Percentiles rank a stretch among this genome's conserved stretches.
phyloP scores from a whole-genome alignment of 2,888 invertebrate genomes.

The Osmoderma eremita region DNA sequence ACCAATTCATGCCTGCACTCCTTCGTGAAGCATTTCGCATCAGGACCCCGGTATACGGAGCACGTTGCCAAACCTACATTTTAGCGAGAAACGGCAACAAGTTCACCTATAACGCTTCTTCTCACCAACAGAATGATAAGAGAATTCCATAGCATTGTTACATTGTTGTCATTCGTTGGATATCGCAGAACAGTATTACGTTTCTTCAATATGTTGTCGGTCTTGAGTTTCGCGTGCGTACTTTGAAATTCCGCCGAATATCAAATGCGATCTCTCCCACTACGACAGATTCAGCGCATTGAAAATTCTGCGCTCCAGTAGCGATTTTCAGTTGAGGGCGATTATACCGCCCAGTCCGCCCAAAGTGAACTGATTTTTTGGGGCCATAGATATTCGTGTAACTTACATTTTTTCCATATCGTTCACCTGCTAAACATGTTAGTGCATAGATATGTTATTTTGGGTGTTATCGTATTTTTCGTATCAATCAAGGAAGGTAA shows the following conservation, averaged over 20 bases:
- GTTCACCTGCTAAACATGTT: not conserved
- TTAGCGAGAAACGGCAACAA: not conserved
- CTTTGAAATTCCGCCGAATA: slow-evolving; percentile 4
- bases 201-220: not conserved
- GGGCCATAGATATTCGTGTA: not conserved
- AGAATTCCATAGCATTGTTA: not conserved
- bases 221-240: not conserved
- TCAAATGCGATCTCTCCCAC: slow-evolving; percentile 30
- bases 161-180: not conserved
- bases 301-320: slow-evolving; percentile 43
- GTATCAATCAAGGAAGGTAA: slow-evolving; percentile 64
- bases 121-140: not conserved
- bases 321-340: slow-evolving; percentile 21
- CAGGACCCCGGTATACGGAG: not conserved
- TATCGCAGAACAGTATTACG: not conserved
- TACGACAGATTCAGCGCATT: slow-evolving; percentile 44
- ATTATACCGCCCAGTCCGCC: slow-evolving; percentile 6
- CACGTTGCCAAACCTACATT: not conserved
- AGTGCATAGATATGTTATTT: slow-evolving; percentile 37
- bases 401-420: not conserved
- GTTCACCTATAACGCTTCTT: not conserved
- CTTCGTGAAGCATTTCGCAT: slow-evolving; percentile 17
- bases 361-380: not conserved
- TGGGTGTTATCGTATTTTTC: slow-evolving; percentile 57
- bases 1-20: slow-evolving; percentile 14